Evolutionary conservation across 2,797 vertebrate species (phyloP).

Genomic region (Apodemus agrarius): DNA sequence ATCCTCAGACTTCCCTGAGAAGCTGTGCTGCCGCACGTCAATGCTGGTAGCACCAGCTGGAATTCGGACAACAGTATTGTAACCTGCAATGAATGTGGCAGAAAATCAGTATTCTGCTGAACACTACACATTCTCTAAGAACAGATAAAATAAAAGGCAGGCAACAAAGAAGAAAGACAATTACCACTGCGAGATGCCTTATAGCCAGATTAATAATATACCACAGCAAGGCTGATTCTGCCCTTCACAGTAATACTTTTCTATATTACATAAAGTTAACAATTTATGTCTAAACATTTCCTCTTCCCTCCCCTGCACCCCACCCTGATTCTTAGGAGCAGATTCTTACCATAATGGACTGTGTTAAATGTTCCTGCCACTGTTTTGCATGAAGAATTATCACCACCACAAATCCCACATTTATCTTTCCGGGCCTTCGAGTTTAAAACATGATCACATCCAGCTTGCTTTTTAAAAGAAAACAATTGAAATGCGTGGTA

Average conservation of each 20-base stretch:
- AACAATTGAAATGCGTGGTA: slow-evolving; percentile 81
- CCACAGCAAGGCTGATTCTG: slow-evolving; percentile 68
- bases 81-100: slow-evolving; percentile 89
- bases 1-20: slow-evolving; percentile 98
- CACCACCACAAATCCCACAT: slow-evolving; percentile 98
- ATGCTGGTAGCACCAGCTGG: slow-evolving; percentile 98
- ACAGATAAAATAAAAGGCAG: not conserved
- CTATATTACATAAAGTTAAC: slow-evolving; percentile 65
- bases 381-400: slow-evolving; percentile 99
- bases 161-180: slow-evolving; percentile 38
- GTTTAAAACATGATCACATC: slow-evolving; percentile 99
- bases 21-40: slow-evolving; percentile 98
- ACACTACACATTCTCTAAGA: slow-evolving; percentile 62
- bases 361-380: slow-evolving; percentile 97
- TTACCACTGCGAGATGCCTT: slow-evolving; percentile 10
- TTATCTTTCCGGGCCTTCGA: slow-evolving; percentile 99
- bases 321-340: slow-evolving; percentile 70
- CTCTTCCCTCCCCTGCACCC: not conserved
- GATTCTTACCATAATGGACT: slow-evolving; percentile 95
- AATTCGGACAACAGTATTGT: slow-evolving; percentile 96
- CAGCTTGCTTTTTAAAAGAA: slow-evolving; percentile 95
- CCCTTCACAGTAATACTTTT: slow-evolving; percentile 64
- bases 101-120: slow-evolving; percentile 68
- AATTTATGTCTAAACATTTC: slow-evolving; percentile 77
- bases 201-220: not conserved